These are phyloP conservation scores for Pentamera pediparva DNA, from an alignment of 53 echinoderm and acorn worm species.

Conservation along the genomic window DNA sequence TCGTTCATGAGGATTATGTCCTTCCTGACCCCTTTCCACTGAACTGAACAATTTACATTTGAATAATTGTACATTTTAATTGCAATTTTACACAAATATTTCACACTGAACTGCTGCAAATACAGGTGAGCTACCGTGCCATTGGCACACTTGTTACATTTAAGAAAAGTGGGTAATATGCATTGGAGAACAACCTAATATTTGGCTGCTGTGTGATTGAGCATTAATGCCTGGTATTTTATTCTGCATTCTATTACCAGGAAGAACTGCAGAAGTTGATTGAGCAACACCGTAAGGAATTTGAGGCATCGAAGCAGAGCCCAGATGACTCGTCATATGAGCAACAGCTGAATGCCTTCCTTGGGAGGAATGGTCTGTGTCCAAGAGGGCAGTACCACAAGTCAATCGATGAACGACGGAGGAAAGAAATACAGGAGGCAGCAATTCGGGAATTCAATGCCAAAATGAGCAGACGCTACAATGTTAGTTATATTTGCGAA, in stretches of 20 bases:
- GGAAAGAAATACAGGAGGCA: constrained; percentile 40
- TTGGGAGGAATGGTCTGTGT: constrained; percentile 24
- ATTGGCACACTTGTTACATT: background rate
- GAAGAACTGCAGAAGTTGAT: constrained; percentile 41
- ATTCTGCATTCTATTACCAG: background rate
- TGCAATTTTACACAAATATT: too few relatives aligned
- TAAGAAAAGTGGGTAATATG: background rate
- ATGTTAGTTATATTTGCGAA: constrained; percentile 30
- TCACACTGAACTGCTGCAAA: background rate
- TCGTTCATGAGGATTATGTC: too few relatives aligned
- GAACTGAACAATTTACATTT: background rate
- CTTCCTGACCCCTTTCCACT: too few relatives aligned
- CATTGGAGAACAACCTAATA: too few relatives aligned
- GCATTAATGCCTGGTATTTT: too few relatives aligned
- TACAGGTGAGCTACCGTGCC: too few relatives aligned
- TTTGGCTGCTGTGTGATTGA: too few relatives aligned
- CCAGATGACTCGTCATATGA: constrained; percentile 45
- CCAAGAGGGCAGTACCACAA: constrained; percentile 51
- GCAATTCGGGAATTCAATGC: constrained; percentile 39
- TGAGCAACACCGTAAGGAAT: constrained; percentile 40
- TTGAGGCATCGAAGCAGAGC: constrained; percentile 18
- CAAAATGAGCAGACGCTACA: constrained; percentile 43
- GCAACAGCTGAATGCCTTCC: constrained; percentile 39
- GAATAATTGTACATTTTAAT: background rate
- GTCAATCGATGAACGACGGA: constrained; percentile 39